A percentile compares a stretch with the other conserved stretches of the same genome.
phyloP scores from a whole-genome alignment of 1,140 invertebrate species.

The Cataglyphis hispanica region DNA sequence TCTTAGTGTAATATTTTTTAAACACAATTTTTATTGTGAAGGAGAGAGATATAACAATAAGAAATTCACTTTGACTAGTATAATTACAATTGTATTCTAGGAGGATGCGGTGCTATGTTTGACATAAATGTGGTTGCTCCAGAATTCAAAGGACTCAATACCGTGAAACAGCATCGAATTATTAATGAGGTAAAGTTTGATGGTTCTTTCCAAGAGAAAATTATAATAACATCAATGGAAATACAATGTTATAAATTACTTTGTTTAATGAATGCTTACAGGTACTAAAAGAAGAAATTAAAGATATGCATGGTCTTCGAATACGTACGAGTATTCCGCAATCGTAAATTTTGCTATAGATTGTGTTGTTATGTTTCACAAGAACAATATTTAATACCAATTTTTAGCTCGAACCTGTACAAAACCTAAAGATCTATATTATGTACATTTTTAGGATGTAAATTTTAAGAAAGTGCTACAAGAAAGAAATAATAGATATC shows the following conservation, averaged over 20 bases:
- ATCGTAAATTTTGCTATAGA: slow-evolving; percentile 56
- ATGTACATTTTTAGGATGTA: slow-evolving; percentile 3
- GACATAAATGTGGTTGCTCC: slow-evolving; percentile 92
- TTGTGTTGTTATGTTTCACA: neutral
- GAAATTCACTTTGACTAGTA: neutral
- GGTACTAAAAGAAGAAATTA: slow-evolving; percentile 92
- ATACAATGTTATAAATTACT: neutral
- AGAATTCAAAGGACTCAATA: slow-evolving; percentile 92
- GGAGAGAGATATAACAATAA: neutral
- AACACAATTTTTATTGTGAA: neutral
- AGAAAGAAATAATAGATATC: neutral
- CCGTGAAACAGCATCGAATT: slow-evolving; percentile 93
- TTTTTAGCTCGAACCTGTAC: neutral
- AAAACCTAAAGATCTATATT: neutral
- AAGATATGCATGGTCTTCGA: slow-evolving; percentile 94
- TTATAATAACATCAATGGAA: neutral
- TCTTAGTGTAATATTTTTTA: neutral
- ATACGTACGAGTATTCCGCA: slow-evolving; percentile 89
- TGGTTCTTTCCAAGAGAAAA: neutral
- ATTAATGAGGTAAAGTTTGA: slow-evolving; percentile 89
- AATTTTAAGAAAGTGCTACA: neutral
- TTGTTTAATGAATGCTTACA: slow-evolving; percentile 81
- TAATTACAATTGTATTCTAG: slow-evolving; percentile 79
- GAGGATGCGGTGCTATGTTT: slow-evolving; percentile 96
- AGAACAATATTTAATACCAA: neutral